These are phyloP conservation scores for Bovichtus variegatus DNA, from an alignment of 2,797 vertebrate genomes.

Conservation along the genomic window DNA sequence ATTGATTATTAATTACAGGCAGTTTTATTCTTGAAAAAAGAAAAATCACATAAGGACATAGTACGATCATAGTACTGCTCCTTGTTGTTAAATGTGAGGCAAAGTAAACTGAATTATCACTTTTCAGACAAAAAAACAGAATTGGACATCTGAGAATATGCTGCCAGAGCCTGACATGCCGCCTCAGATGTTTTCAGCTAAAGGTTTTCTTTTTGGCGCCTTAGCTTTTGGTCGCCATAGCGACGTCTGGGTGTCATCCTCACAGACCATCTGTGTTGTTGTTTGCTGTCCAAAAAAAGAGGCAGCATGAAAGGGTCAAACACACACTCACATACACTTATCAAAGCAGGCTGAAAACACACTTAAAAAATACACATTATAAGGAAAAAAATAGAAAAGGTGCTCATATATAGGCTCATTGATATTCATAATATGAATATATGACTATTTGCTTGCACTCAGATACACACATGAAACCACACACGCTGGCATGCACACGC, in stretches of 20 bases:
- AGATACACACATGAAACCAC: neutral
- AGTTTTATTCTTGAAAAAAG: neutral
- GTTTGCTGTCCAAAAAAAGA: slow-evolving; percentile 64
- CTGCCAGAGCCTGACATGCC: slow-evolving; percentile 24
- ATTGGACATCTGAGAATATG: neutral
- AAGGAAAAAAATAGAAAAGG: neutral
- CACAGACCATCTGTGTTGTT: slow-evolving; percentile 78
- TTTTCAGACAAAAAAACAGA: neutral
- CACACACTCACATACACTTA: neutral
- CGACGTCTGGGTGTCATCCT: slow-evolving; percentile 63
- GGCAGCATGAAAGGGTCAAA: slow-evolving; percentile 47
- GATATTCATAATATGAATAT: neutral
- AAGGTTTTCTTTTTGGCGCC: slow-evolving; percentile 56
- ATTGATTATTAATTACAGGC: too few relatives aligned
- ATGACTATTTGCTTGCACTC: neutral
- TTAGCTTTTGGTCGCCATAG: slow-evolving; percentile 66
- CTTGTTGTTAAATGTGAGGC: neutral
- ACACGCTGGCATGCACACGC: neutral
- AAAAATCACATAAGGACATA: neutral
- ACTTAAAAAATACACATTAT: neutral
- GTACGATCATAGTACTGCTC: neutral
- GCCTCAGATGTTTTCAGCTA: slow-evolving; percentile 47
- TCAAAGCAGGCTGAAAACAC: neutral
- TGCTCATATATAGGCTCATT: neutral
- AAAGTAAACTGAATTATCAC: neutral